A percentile compares a stretch with the other conserved stretches of the same genome.
These are phyloP conservation scores for Columba livia DNA, from an alignment of 2,113 vertebrate genomes.

Conservation along the genomic window DNA sequence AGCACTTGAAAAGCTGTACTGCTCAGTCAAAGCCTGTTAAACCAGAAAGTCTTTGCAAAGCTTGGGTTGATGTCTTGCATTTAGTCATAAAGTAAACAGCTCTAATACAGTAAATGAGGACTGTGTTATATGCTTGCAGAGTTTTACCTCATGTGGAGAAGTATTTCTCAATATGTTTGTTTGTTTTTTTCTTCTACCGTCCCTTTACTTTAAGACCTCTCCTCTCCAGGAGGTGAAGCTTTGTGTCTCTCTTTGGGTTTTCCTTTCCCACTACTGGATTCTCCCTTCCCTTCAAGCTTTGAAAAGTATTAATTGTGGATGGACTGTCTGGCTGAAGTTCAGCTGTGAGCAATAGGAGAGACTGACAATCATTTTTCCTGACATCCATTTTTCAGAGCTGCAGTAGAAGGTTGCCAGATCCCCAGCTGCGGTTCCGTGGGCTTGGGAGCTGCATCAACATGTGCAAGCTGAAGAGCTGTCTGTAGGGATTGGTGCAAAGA, in stretches of 20 bases:
- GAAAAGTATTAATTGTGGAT: neutral
- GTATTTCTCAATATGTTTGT: neutral
- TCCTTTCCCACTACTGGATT: neutral
- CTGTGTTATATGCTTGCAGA: neutral
- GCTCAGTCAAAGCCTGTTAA: neutral
- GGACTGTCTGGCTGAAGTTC: neutral
- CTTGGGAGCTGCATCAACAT: neutral
- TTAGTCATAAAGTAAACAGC: neutral
- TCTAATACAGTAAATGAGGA: neutral
- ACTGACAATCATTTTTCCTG: neutral
- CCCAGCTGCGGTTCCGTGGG: neutral
- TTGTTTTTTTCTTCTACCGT: neutral
- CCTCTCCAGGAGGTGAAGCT: neutral
- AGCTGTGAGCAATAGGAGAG: neutral
- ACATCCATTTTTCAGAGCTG: neutral
- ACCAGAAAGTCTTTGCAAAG: neutral
- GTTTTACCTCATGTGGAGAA: neutral
- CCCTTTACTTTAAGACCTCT: neutral
- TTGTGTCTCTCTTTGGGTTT: neutral
- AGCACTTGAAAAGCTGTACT: neutral
- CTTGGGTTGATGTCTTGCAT: neutral
- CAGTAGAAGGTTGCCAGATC: neutral
- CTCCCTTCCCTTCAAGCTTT: neutral
- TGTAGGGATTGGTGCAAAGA: neutral
- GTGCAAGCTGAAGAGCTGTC: neutral